Conservation (phyloP, 2,113 vertebrate genomes). For the Tringa solitaria region DNA sequence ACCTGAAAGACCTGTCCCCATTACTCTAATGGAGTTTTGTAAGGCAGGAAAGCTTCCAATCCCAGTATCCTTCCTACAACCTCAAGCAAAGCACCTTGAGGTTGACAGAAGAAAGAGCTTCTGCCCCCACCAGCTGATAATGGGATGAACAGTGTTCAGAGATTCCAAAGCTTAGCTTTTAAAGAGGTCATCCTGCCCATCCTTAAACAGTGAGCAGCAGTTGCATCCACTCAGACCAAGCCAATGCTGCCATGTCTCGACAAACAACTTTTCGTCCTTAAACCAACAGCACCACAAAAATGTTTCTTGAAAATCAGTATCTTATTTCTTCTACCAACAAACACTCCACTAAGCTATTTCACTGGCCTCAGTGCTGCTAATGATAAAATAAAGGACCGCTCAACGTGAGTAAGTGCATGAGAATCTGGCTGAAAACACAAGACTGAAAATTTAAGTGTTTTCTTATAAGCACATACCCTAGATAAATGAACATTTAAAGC, state of each 20-base stretch:
- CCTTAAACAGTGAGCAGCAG: not conserved
- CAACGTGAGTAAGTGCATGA: not conserved
- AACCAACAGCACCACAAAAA: not conserved
- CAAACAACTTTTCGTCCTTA: not conserved
- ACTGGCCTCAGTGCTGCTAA: not conserved
- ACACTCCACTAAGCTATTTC: not conserved
- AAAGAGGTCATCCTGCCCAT: not conserved
- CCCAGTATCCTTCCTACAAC: not conserved
- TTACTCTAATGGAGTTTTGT: not conserved
- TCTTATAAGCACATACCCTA: not conserved
- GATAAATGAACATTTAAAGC: not conserved
- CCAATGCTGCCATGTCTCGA: not conserved
- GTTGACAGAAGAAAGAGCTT: not conserved
- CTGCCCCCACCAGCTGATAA: not conserved
- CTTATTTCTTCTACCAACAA: not conserved
- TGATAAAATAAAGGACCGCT: not conserved
- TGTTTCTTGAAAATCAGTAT: not conserved
- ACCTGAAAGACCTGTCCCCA: not conserved
- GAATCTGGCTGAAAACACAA: not conserved
- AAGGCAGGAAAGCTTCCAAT: not conserved
- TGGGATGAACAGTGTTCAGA: not conserved
- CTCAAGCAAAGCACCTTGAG: not conserved
- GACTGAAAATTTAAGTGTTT: not conserved
- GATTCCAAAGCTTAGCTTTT: not conserved
- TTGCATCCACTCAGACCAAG: not conserved